phyloP scores from a whole-genome alignment of 2,797 vertebrate genomes.

The Pangasius larnaudii region DNA sequence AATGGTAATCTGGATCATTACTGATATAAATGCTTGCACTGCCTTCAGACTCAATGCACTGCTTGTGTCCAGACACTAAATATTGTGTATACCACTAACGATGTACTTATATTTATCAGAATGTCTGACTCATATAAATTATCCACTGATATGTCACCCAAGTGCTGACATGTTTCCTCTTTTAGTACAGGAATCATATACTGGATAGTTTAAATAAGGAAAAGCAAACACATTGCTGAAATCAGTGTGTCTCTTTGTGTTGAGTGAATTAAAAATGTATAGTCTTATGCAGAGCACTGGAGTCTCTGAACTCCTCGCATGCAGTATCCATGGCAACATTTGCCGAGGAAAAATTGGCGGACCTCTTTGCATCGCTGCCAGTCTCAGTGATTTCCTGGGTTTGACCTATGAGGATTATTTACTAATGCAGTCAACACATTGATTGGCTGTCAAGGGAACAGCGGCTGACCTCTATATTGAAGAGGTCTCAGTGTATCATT shows the following conservation, averaged over 20 bases:
- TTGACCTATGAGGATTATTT: slow-evolving; percentile 74
- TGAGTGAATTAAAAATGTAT: slow-evolving; percentile 74
- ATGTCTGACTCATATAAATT: background rate
- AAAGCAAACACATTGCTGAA: background rate
- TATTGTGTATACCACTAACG: background rate
- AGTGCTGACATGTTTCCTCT: background rate
- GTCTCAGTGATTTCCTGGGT: slow-evolving; percentile 59
- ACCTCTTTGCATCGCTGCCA: slow-evolving; percentile 54
- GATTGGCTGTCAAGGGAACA: slow-evolving; percentile 81
- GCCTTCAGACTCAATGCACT: background rate
- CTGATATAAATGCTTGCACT: slow-evolving; percentile 6
- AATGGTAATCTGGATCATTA: background rate
- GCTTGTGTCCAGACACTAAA: background rate
- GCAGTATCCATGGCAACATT: slow-evolving; percentile 81
- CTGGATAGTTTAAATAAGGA: background rate
- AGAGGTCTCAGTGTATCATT: slow-evolving; percentile 79
- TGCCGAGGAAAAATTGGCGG: slow-evolving; percentile 65
- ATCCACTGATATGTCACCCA: too few relatives aligned
- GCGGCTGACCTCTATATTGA: slow-evolving; percentile 79
- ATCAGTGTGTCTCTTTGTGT: slow-evolving; percentile 27
- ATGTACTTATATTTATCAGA: background rate
- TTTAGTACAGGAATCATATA: background rate
- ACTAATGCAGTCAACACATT: slow-evolving; percentile 78
- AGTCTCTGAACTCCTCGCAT: slow-evolving; percentile 77
- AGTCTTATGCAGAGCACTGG: slow-evolving; percentile 75